Percentiles rank a stretch among this genome's conserved stretches.
Evolutionary conservation across 1,140 invertebrate genomes (phyloP).

Genomic region (Chironomus tepperi): DNA sequence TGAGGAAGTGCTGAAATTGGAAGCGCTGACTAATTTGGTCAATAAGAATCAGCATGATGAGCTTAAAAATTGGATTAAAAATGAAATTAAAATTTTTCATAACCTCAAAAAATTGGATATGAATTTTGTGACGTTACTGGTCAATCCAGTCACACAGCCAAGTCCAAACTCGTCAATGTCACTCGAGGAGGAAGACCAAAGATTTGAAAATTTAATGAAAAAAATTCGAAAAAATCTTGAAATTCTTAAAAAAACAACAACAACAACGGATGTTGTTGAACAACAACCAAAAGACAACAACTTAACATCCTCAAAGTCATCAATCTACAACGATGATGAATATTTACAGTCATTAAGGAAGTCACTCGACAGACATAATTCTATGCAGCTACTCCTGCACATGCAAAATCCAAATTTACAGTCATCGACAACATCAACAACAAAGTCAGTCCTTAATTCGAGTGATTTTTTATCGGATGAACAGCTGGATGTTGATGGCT

Average conservation of each 20-base stretch:
- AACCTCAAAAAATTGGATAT: slow-evolving; percentile 36
- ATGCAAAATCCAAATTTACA: slow-evolving; percentile 36
- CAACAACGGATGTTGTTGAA: slow-evolving; percentile 27
- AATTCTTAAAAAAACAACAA: slow-evolving; percentile 35
- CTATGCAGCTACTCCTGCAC: slow-evolving; percentile 37
- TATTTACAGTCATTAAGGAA: slow-evolving; percentile 37
- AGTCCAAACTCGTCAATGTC: not conserved
- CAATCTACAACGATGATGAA: slow-evolving; percentile 36
- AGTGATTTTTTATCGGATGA: slow-evolving; percentile 29
- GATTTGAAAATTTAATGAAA: slow-evolving; percentile 34
- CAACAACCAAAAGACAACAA: slow-evolving; percentile 29
- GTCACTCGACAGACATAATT: slow-evolving; percentile 37
- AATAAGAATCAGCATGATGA: slow-evolving; percentile 30
- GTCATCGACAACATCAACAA: not conserved
- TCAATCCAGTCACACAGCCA: slow-evolving; percentile 32
- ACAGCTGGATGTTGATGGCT: slow-evolving; percentile 34
- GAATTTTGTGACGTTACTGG: slow-evolving; percentile 33
- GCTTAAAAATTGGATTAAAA: slow-evolving; percentile 31
- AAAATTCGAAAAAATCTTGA: slow-evolving; percentile 37
- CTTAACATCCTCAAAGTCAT: not conserved
- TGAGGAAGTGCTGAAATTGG: slow-evolving; percentile 37
- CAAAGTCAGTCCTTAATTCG: slow-evolving; percentile 22
- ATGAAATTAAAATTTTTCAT: slow-evolving; percentile 34
- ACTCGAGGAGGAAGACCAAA: slow-evolving; percentile 24
- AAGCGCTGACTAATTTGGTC: slow-evolving; percentile 31